Evolutionary conservation across 2,888 invertebrate species (phyloP).

Genomic region (Deilephila porcellus): DNA sequence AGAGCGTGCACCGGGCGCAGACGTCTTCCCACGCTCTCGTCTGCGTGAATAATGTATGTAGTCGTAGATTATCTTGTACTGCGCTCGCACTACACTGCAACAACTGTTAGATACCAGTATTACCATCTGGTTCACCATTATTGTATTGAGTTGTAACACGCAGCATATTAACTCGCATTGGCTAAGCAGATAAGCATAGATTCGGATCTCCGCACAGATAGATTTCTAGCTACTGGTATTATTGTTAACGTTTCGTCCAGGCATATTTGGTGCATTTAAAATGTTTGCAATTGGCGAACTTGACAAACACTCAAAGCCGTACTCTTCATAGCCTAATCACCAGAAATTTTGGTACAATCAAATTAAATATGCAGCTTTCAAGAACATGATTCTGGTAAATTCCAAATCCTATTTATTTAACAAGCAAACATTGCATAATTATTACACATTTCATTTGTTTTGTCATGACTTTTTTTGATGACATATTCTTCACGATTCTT

Average conservation of each 20-base stretch:
- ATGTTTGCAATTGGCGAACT: no score
- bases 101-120: constrained; percentile 5
- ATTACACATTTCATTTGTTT: not conserved
- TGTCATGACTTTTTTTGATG: not conserved
- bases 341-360: no score
- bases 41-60: constrained; percentile 24
- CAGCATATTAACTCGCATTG: not conserved
- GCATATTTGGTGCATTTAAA: no score
- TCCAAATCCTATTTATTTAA: not conserved
- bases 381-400: not conserved
- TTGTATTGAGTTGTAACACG: not conserved
- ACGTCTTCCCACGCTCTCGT: constrained; percentile 21
- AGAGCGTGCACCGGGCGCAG: not conserved
- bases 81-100: constrained; percentile 14
- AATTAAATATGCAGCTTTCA: no score
- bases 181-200: not conserved
- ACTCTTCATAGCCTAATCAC: no score
- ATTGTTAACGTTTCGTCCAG: no score
- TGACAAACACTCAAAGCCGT: no score
- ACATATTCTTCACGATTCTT: not conserved
- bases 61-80: constrained; percentile 22
- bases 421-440: not conserved
- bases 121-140: not conserved
- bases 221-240: no score
- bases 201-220: no score